Conservation (phyloP, 2,888 invertebrate species). For the Acanthococcus lagerstroemiae region DNA sequence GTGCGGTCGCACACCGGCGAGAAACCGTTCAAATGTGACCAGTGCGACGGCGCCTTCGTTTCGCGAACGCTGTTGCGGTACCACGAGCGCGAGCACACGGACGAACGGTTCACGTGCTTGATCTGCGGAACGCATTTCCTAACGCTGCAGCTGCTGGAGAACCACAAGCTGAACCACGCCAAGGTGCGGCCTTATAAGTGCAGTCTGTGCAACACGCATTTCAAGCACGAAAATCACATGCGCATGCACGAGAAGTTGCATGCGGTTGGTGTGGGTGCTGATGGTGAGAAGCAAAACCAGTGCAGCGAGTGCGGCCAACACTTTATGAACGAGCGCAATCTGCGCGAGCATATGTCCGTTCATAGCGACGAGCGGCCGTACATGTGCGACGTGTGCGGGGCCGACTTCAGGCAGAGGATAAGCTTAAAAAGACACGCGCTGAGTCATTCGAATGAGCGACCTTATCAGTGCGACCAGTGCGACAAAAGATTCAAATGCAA, state of each 20-base stretch:
- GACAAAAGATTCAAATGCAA: not conserved
- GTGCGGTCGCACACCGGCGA: not conserved
- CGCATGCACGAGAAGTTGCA: not conserved
- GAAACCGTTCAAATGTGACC: not conserved
- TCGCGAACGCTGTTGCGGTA: not conserved
- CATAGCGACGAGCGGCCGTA: slow-evolving; percentile 9
- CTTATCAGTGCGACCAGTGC: slow-evolving; percentile 7
- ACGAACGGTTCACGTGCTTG: not conserved
- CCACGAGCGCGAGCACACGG: slow-evolving; percentile 1
- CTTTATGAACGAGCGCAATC: not conserved
- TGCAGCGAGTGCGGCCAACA: slow-evolving; percentile 12
- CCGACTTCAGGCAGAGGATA: not conserved
- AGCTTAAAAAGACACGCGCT: not conserved
- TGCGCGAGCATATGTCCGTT: not conserved
- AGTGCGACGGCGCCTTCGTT: not conserved
- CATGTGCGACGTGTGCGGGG: slow-evolving; percentile 1
- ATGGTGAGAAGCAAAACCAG: slow-evolving; percentile 9
- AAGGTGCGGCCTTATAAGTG: not conserved
- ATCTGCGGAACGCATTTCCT: not conserved
- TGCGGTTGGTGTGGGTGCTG: too few species aligned
- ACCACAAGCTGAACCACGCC: not conserved
- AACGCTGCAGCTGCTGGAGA: not conserved
- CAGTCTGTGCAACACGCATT: not conserved
- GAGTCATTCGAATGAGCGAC: not conserved
- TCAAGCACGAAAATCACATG: not conserved